Base-by-base conservation (phyloP, 2,797 vertebrate genomes). In the Pangasius mekongensis region DNA sequence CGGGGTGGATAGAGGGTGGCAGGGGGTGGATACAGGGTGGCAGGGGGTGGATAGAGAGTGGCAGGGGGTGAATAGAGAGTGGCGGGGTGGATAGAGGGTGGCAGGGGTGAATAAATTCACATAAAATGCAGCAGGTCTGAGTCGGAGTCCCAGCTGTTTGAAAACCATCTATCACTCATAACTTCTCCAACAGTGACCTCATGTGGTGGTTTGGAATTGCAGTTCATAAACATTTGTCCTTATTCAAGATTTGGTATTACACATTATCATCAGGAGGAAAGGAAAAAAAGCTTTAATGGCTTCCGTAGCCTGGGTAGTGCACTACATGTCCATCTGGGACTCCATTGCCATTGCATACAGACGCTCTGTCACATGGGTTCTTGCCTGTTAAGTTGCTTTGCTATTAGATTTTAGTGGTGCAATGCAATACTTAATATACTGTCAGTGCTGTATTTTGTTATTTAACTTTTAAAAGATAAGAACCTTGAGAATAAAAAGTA, bases 181-280 rank as follows among this genome's bases (percentile, higher is more conserved):
- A 20, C 43, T 49, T 74, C 52, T 83, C 77, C 66, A 74, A 74
- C 77, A 89, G 43, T 20, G 88, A 22, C 88, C 43, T 43, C 88
- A 8, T 76, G 88, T 89, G 88, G 84, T 77, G 60, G 14, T 73
- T 33, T 60, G 27, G 8, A 20, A 27, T 82, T 9, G 16, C 43
- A 69, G 5, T 18, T n/a, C 22, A 10, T 2, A 49, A 84, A 18
- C n/a, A 49, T 9, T 30, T 54, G 14, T 54, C 76, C 14, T 76
- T n/a, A n/a, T 30, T 77, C 22, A 18, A 9, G 27, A 77, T 18
- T 27, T 36, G 33, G 6, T 69, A 20, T 36, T 67, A 2, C 71
- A 74, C 71, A 10, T 74, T 16, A 43, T 24, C 18, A 24, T 74
- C 1, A 47, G 18, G 16, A 36, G 6, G 67, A 1, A 67, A 69